Evolutionary conservation across 1,140 invertebrate genomes (phyloP), one percentile per base, ranked within the genome.

Genomic region (Drosophila sp.): DNA sequence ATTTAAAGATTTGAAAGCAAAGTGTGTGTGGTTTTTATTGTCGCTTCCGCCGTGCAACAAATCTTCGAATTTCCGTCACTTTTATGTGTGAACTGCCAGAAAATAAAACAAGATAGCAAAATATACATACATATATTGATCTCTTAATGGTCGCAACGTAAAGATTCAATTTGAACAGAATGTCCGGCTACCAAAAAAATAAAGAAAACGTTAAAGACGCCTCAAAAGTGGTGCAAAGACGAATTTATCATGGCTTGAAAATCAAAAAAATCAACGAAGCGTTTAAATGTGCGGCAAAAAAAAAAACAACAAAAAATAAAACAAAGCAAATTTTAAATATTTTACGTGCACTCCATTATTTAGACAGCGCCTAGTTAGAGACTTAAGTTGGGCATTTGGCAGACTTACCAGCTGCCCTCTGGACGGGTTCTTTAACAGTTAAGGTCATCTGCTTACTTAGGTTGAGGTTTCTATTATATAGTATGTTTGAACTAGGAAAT

Each of bases 291-390:
- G 79, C 84, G 54, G 70, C 66, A 86, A 61, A 70, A 64, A 48
- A 29, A 51, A 48, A 58, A 56, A 7, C 6, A 74, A 54, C 57
- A 78, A 72, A 67, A 48, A 41, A 41, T 40, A 62, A 46, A 29
- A 16, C 41, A 62, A 34, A 53, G 48, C 34, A 63, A 63, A 69
- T 65, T 67, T 66, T 76, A 73, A 70, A 40, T 45, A 48, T 36
- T 86, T 73, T 74, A 89, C 83, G 83, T 89, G 83, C 59, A 73
- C 51, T 83, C 70, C 80, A 89, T 89, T 89, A 89, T 83, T 89
- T 80, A 77, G 76, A 18, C 41, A 38, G 54, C 72, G 48, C 38
- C 72, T 45, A 57, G 74, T 32, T 18, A 32, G 32, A 53, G 40
- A 51, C 43, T 32, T 45, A 41, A 40, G 50, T 65, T 41, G 34